Conservation (phyloP, 2,113 vertebrate species). For the Scortum barcoo region DNA sequence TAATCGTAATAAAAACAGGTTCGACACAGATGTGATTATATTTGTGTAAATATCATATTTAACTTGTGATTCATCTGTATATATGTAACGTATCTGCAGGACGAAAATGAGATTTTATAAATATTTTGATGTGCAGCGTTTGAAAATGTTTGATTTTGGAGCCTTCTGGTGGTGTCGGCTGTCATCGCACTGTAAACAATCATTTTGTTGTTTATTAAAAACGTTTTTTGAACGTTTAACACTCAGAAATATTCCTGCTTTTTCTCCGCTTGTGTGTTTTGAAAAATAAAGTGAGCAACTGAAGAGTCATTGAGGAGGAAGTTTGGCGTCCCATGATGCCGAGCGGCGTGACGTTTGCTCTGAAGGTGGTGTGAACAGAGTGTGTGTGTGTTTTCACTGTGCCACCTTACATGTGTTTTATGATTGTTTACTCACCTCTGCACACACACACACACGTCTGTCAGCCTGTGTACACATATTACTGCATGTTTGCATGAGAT, state of each 20-base stretch:
- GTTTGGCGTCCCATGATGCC: constrained; percentile 20
- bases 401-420: neutral
- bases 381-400: neutral
- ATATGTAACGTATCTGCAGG: too few relatives aligned
- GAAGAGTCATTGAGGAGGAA: neutral
- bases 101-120: neutral
- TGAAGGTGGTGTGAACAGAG: neutral
- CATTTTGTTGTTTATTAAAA: neutral
- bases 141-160: neutral
- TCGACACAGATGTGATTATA: too few relatives aligned
- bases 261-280: constrained; percentile 8
- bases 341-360: constrained; percentile 14
- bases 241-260: neutral
- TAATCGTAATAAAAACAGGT: too few relatives aligned
- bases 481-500: constrained; percentile 52
- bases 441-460: constrained; percentile 33
- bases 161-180: neutral
- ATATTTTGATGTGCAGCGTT: neutral
- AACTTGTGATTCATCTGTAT: neutral
- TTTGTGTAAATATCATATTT: too few relatives aligned
- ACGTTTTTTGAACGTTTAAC: too few relatives aligned
- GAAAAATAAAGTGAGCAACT: constrained; percentile 5
- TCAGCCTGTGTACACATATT: constrained; percentile 28
- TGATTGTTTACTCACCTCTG: constrained; percentile 46
- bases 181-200: neutral